Evolutionary conservation across 2,888 invertebrate genomes (phyloP), one percentile per base, ranked within the genome.

Genomic region (Hedya salicella): DNA sequence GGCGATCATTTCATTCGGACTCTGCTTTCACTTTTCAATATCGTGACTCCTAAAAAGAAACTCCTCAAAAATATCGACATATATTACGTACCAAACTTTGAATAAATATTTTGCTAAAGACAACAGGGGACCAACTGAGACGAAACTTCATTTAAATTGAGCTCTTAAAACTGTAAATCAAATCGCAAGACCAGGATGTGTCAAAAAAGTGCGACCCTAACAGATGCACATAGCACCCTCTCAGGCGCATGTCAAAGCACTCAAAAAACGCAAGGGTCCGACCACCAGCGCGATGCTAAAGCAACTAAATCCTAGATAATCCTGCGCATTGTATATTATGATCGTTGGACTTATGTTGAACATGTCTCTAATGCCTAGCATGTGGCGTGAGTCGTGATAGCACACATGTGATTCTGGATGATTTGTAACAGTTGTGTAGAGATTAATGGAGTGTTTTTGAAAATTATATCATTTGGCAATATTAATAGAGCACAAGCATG

Each of bases 241-340:
- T 66, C 14, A 66, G 48, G 60, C 65, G 32, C 65, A 66, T 66
- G 65, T 66, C 65, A 60, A 39, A 54, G 71, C 71, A 76, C 81
- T 83, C 87, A 87, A 89, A 89, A 86, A 74, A 75, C 74, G 72
- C 70, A 79, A 77, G 83, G 85, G 82, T 78, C 74, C 77, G 91
- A 91, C 92, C 92, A 92, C 92, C 91, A 83, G 78, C 80, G 77
- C 78, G 73, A 78, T 76, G 69, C 75, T 85, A 82, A 87, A 84
- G 82, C 83, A 78, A 75, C 74, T 68, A 79, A 84, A 89, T 89
- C 89, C 77, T 75, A 71, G 68, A 79, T 90, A 89, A 91, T 90
- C 90, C 89, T 68, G 66, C 59, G 74, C 80, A 83, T 84, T 82
- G 83, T 85, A 86, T 90, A 88, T 91, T 91, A 86, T 91, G 91